phyloP scores from a whole-genome alignment of 2,888 invertebrate genomes.

The Brassicogethes aeneus region DNA sequence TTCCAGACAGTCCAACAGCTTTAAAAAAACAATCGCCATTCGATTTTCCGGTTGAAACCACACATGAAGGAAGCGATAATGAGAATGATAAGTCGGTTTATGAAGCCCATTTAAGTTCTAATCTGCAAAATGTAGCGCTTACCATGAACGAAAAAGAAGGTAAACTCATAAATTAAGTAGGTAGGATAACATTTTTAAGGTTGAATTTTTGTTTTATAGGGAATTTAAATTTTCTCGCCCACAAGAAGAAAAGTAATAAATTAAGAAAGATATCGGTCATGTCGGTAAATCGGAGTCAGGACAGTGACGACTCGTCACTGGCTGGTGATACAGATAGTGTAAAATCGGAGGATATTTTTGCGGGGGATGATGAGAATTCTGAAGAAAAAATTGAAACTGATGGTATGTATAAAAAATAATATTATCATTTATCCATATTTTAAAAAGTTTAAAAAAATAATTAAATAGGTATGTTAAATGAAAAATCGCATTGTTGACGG shows the following conservation, averaged over 20 bases:
- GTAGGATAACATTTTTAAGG: neutral
- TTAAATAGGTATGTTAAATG: too few species aligned
- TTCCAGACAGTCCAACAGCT: constrained; percentile 52
- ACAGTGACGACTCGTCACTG: constrained; percentile 38
- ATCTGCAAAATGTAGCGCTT: constrained; percentile 42
- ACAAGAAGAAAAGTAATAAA: constrained; percentile 37
- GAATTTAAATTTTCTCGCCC: constrained; percentile 38
- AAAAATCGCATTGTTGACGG: too few species aligned
- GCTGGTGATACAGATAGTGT: constrained; percentile 38
- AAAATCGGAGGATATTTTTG: constrained; percentile 44
- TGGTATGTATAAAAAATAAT: too few species aligned
- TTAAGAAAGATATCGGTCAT: constrained; percentile 36
- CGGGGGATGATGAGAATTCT: constrained; percentile 30
- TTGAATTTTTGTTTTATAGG: constrained; percentile 21
- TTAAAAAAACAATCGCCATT: constrained; percentile 45
- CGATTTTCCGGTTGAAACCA: constrained; percentile 48
- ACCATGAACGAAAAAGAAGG: constrained; percentile 43
- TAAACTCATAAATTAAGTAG: constrained; percentile 10
- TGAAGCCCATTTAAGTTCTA: constrained; percentile 43
- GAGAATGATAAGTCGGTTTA: constrained; percentile 45
- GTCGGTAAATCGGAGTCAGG: constrained; percentile 28
- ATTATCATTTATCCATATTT: too few species aligned
- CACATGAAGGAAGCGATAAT: constrained; percentile 36
- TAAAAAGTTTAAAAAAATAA: too few species aligned
- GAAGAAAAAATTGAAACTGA: constrained; percentile 17